Base-by-base conservation (phyloP, 2,888 invertebrate species). In the Scaptomyza reducta region DNA sequence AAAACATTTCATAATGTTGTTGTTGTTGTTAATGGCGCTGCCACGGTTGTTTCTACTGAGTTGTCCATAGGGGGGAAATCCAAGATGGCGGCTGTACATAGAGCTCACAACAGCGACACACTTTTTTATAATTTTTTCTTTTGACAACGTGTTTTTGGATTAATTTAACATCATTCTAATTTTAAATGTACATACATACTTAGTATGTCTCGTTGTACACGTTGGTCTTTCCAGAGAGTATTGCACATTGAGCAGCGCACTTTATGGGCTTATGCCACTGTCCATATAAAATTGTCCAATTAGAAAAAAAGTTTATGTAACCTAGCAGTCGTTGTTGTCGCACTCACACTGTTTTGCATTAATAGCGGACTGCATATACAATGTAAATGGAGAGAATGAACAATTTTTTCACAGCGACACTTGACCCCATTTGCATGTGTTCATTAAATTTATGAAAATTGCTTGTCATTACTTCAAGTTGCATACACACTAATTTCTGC, bases 401-500 rank as follows among this genome's bases (percentile, higher is more conserved):
- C 45, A 70, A 66, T 67, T 83, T 83, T 82, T 78, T 72, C 70
- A 72, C 81, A 84, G 65, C 84, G 87, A 80, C 78, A 88, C 85
- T 88, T 88, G 88, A 85, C 84, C 88, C 88, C 87, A 85, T 88
- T 85, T 88, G 70, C 80, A 88, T 87, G 72, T 62, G 74, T 67
- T 59, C 78, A 70, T 51, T 65, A 70, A 76, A 76, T 76, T 76
- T 70, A 77, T 77, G 74, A 74, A 75, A 75, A 77, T 77, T 74
- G 77, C 70, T 74, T 45, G 62, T 67, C 65, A 77, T 70, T 77
- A 70, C 71, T 74, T 76, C 50, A 71, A 74, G 60, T 75, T 58
- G 62, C 77, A 63, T 40, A 53, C 56, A 57, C 50, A 66, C 38
- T 49, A 14, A 35, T 25, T 13, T 25, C 10, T n/a, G 40, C 14